phyloP scores from a whole-genome alignment of 1,140 invertebrate species.

The Mycetomoellerius zeteki region DNA sequence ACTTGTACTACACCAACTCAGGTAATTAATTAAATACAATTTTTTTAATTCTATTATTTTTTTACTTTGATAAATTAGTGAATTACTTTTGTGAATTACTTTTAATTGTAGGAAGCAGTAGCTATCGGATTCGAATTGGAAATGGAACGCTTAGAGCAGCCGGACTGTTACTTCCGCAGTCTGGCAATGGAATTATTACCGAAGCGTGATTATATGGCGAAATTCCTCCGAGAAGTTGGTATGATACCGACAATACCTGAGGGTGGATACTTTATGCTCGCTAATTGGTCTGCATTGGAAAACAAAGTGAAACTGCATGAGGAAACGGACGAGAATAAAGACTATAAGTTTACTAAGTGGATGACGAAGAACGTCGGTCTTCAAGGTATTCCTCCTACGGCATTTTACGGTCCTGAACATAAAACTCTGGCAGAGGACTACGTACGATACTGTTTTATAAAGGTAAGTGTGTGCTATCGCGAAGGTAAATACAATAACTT shows the following conservation, averaged over 20 bases:
- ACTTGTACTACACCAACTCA: conserved; percentile 95
- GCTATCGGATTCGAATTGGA: conserved; percentile 97
- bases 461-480: conserved; percentile 90
- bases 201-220: conserved; percentile 95
- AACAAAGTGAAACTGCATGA: conserved; percentile 89
- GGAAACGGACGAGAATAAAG: conserved; percentile 92
- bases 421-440: conserved; percentile 95
- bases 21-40: conserved; percentile 80
- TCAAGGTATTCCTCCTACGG: conserved; percentile 97
- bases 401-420: conserved; percentile 95
- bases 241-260: conserved; percentile 97
- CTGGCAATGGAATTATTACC: conserved; percentile 92
- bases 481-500: conserved; percentile 77
- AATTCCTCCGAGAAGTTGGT: conserved; percentile 92
- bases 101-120: conserved; percentile 93
- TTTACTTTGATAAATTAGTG: neutral
- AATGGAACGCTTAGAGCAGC: conserved; percentile 89
- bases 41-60: neutral
- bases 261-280: conserved; percentile 98
- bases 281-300: conserved; percentile 94
- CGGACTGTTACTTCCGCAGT: conserved; percentile 95
- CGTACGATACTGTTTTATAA: conserved; percentile 97
- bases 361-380: conserved; percentile 97
- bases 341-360: conserved; percentile 98
- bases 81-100: conserved; percentile 36